phyloP scores from a whole-genome alignment of 2,888 invertebrate species.

The Brenthis daphne region DNA sequence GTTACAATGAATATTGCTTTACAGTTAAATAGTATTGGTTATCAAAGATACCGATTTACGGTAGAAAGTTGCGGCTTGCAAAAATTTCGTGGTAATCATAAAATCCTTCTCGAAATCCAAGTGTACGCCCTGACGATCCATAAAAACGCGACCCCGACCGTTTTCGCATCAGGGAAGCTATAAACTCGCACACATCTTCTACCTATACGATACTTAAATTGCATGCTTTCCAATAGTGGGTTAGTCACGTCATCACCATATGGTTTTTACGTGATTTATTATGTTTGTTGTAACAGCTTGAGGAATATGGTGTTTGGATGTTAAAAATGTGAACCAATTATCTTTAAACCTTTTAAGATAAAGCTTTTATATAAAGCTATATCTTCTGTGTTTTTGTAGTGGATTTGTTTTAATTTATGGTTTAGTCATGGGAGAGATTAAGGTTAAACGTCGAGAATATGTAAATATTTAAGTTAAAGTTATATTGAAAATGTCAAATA shows the following conservation, averaged over 20 bases:
- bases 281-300: not conserved
- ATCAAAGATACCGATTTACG: constrained; percentile 29
- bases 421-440: too few species aligned
- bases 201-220: constrained; percentile 9
- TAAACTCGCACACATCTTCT: constrained; percentile 11
- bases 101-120: constrained; percentile 30
- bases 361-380: too few species aligned
- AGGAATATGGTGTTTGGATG: not conserved
- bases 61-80: constrained; percentile 29
- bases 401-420: too few species aligned
- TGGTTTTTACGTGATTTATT: not conserved
- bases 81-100: constrained; percentile 32
- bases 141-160: constrained; percentile 21
- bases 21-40: constrained; percentile 14
- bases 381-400: too few species aligned
- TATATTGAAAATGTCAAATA: too few species aligned
- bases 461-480: too few species aligned
- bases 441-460: too few species aligned
- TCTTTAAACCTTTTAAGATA: too few species aligned
- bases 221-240: constrained; percentile 3
- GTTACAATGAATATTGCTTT: constrained; percentile 10
- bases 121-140: constrained; percentile 11
- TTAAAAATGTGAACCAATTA: not conserved
- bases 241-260: constrained; percentile 4
- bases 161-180: constrained; percentile 9